phyloP scores from a whole-genome alignment of 1,140 invertebrate species.

The Cydia strobilella region DNA sequence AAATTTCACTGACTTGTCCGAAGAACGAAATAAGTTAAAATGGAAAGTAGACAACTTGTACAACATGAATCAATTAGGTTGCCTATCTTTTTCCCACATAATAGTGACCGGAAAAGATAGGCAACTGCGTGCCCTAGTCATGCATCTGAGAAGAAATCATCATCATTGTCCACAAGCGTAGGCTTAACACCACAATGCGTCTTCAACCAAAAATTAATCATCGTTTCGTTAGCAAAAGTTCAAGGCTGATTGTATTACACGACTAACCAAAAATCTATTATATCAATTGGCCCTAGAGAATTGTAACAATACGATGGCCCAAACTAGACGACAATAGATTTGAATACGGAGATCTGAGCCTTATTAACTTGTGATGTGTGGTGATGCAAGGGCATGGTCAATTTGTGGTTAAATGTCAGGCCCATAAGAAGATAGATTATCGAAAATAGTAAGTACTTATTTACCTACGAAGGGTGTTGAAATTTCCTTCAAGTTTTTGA shows the following conservation, averaged over 20 bases:
- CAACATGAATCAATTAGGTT: too few species aligned
- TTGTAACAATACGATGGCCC: constrained; percentile 18
- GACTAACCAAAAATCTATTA: constrained; percentile 13
- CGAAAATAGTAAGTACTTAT: not conserved
- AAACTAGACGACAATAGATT: constrained; percentile 8
- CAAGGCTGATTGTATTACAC: constrained; percentile 18
- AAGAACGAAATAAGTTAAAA: too few species aligned
- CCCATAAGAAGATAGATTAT: not conserved
- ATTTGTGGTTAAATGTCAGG: constrained; percentile 23
- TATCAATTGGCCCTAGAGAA: constrained; percentile 15
- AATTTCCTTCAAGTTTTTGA: not conserved
- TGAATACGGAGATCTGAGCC: constrained; percentile 4
- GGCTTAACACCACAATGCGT: not conserved
- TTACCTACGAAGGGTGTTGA: too few species aligned
- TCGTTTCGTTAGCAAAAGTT: constrained; percentile 19
- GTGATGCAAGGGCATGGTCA: constrained; percentile 11
- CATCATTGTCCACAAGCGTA: not conserved
- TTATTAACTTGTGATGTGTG: constrained; percentile 19
- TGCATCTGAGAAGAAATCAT: not conserved
- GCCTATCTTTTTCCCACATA: too few species aligned
- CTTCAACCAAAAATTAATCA: constrained; percentile 14
- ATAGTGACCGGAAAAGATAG: too few species aligned
- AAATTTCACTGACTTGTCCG: too few species aligned
- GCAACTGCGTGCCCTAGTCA: too few species aligned
- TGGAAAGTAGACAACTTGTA: too few species aligned